Conservation (phyloP, 2,888 invertebrate genomes). For the Ctena decussata region DNA sequence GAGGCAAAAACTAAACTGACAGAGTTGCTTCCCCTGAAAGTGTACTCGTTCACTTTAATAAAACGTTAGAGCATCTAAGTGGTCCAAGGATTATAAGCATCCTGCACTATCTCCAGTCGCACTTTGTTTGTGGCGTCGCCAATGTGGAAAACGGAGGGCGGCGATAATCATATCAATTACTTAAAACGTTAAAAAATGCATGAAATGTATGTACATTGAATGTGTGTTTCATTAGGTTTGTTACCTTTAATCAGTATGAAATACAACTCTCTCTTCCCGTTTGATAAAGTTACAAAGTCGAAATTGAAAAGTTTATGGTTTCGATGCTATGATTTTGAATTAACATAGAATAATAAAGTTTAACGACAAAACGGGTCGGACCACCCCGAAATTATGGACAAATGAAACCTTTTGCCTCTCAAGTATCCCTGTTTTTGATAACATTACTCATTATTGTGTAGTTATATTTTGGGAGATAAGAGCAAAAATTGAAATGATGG, state of each 20-base stretch:
- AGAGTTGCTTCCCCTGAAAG: too few species aligned
- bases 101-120: too few species aligned
- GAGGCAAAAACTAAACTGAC: too few species aligned
- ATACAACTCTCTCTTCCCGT: background rate
- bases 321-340: conserved; percentile 4
- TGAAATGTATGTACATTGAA: too few species aligned
- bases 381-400: conserved; percentile 25
- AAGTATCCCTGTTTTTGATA: background rate
- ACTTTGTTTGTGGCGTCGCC: too few species aligned
- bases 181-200: too few species aligned
- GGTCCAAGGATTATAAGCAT: too few species aligned
- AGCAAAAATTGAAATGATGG: background rate
- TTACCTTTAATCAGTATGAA: background rate
- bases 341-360: conserved; percentile 12
- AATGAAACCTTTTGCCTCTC: background rate
- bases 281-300: background rate
- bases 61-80: too few species aligned
- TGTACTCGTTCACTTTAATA: too few species aligned
- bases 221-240: too few species aligned
- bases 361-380: background rate
- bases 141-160: too few species aligned
- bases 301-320: background rate
- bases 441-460: conserved; percentile 12
- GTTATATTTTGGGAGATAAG: conserved; percentile 7
- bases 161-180: too few species aligned